Evolutionary conservation across 2,888 invertebrate genomes (phyloP).

Genomic region (Leucoma salicis): DNA sequence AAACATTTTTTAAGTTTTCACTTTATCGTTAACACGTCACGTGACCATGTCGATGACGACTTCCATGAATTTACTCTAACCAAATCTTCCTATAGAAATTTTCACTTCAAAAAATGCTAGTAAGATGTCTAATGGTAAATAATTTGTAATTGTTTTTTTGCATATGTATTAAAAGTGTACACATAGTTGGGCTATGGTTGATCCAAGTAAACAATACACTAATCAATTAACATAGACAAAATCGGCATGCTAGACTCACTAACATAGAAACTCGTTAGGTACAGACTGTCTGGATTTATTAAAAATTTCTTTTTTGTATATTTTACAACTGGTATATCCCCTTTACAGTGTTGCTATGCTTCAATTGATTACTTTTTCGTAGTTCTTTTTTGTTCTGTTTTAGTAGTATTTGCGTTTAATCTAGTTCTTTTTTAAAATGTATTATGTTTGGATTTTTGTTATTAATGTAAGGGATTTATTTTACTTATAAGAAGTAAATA

Average conservation of each 20-base stretch:
- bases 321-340: conserved; percentile 51
- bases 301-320: conserved; percentile 31
- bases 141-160: conserved; percentile 25
- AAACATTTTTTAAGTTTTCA: too few relatives aligned
- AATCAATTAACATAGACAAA: conserved; percentile 48
- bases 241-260: conserved; percentile 75
- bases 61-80: too few relatives aligned
- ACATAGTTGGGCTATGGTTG: conserved; percentile 72
- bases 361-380: conserved; percentile 31
- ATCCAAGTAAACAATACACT: conserved; percentile 44
- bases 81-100: too few relatives aligned
- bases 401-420: conserved; percentile 12
- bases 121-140: not conserved
- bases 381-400: conserved; percentile 20
- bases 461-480: conserved; percentile 1
- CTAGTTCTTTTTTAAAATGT: conserved; percentile 1
- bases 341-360: conserved; percentile 62
- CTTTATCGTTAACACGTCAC: too few relatives aligned
- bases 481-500: not conserved
- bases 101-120: not conserved
- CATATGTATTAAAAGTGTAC: conserved; percentile 46
- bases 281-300: conserved; percentile 43
- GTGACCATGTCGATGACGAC: too few relatives aligned
- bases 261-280: conserved; percentile 57
- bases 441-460: not conserved